Evolutionary conservation across 2,113 vertebrate species (phyloP), one percentile per base, ranked within the genome.

Genomic region (Caracal caracal): DNA sequence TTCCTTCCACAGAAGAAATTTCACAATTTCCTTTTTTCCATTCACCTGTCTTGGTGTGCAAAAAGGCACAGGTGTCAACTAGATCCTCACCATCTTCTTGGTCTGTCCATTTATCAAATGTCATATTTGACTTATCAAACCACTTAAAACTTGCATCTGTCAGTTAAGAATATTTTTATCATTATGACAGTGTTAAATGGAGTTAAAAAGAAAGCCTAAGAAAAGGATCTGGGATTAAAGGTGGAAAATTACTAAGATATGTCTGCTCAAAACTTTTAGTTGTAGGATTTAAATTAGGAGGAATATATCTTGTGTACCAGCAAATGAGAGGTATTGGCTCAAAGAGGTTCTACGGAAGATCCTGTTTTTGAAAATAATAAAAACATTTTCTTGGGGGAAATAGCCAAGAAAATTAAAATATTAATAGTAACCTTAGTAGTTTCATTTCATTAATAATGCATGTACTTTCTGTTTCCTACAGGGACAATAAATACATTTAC

Each of bases 1-100:
- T 98, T 56, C 99, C 99, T 4, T 98, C 98, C 98, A 99, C 98
- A 5, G 97, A 93, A 13, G 98, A 97, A 0, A 99, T 82, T 43
- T 97, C 86, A 96, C 99, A 99, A 93, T 99, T 99, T 93, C 99
- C 98, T 30, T 98, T 98, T 96, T 98, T 98, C 99, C 99, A 99
- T 96, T 97, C 98, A 30, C 99, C 99, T 0, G 99, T 99, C 94
- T 84, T 93, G 73, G 97, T 98, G 82, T 99, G 98, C 97, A 99
- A 97, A 75, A 98, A 97, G 59, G 97, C 99, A 95, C 99, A 99
- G 0, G 98, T 99, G 71, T 99, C 98, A 75, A 99, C 22, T 3
- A 98, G 91, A 28, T 98, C 98, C 0, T 97, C 94, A 0, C 49
- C 90, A 12, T 92, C 75, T 16, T 95, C 95, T 61, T 97, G 81